These are phyloP conservation scores for Tympanuchus pallidicinctus DNA, from an alignment of 2,113 vertebrate species.

Conservation along the genomic window DNA sequence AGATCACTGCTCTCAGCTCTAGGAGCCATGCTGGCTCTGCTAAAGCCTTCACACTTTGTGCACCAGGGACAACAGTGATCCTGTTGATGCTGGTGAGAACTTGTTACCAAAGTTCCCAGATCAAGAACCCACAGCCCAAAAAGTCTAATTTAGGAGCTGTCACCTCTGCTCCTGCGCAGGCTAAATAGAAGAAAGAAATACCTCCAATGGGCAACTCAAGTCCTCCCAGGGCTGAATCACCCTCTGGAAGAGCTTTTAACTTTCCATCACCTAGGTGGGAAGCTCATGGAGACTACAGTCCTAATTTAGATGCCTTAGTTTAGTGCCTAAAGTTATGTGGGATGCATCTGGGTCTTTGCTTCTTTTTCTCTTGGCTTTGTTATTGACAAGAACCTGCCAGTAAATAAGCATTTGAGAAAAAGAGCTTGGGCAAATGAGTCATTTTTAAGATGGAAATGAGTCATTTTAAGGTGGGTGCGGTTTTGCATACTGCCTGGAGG, in stretches of 20 bases:
- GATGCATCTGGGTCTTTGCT: neutral
- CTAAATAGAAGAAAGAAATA: neutral
- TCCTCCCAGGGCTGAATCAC: neutral
- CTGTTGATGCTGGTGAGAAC: neutral
- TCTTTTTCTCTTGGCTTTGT: neutral
- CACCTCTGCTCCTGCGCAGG: neutral
- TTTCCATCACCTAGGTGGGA: neutral
- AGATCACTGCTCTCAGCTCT: neutral
- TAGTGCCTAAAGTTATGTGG: neutral
- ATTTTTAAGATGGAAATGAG: conserved; percentile 57
- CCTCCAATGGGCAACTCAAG: neutral
- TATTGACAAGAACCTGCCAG: conserved; percentile 9
- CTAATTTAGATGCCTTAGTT: neutral
- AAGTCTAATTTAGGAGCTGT: neutral
- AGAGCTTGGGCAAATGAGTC: conserved; percentile 24
- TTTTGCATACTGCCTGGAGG: conserved; percentile 23
- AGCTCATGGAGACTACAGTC: neutral
- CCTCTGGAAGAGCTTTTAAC: neutral
- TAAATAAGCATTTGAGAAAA: conserved; percentile 53
- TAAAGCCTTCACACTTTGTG: neutral
- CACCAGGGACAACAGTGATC: no score
- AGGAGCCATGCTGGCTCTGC: neutral
- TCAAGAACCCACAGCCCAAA: neutral
- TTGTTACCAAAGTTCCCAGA: neutral
- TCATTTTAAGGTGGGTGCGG: conserved; percentile 41